A percentile compares a stretch with the other conserved stretches of the same genome.
Conservation (phyloP, 2,888 invertebrate genomes). For the Glyphotaelius pellucidus region DNA sequence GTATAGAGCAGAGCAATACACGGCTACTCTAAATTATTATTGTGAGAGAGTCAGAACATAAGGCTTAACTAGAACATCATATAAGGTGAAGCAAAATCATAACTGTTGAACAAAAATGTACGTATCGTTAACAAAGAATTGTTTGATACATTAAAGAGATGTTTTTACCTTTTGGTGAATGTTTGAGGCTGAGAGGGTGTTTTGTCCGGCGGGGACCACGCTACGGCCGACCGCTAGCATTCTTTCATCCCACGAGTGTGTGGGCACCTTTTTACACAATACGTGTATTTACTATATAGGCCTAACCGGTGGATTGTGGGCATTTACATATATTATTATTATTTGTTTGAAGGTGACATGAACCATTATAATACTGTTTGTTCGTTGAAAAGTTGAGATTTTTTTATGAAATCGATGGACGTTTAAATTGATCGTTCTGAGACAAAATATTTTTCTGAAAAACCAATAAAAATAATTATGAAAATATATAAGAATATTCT, state of each 20-base stretch:
- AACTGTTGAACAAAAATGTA: neutral
- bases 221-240: slow-evolving; percentile 28
- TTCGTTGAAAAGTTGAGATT: neutral
- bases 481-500: too few relatives aligned
- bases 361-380: neutral
- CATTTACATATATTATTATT: slow-evolving; percentile 8
- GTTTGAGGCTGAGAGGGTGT: neutral
- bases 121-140: neutral
- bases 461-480: neutral
- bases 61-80: slow-evolving; percentile 11
- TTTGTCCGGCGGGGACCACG: neutral
- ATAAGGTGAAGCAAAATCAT: neutral
- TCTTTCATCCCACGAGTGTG: slow-evolving; percentile 37
- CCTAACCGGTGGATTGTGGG: neutral
- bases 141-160: neutral
- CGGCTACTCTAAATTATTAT: slow-evolving; percentile 44
- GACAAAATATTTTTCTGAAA: neutral
- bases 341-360: slow-evolving; percentile 31
- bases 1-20: slow-evolving; percentile 34
- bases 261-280: slow-evolving; percentile 38
- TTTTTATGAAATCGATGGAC: neutral
- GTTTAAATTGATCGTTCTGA: neutral
- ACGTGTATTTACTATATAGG: slow-evolving; percentile 13
- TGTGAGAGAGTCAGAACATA: slow-evolving; percentile 33
- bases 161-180: neutral